Evolutionary conservation across 2,797 vertebrate genomes (phyloP), one percentile per base, ranked within the genome.

Genomic region (Danio choprae): DNA sequence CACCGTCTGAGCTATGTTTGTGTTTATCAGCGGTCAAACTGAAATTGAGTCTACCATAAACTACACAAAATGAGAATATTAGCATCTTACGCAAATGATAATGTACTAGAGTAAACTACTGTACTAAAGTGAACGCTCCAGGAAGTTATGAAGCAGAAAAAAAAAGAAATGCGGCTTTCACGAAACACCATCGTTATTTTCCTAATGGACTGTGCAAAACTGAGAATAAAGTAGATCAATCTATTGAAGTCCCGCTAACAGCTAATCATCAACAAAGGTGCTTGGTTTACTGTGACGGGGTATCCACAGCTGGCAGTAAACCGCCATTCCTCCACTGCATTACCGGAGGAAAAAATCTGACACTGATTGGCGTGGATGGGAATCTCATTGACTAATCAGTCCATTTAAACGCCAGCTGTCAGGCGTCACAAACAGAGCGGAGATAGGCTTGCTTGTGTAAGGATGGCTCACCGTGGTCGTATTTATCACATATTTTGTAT

Each of bases 351-450:
- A 87, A 87, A 82, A 51, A 81, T 46, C 75, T 90, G 89, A 91
- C 84, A 77, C 58, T 91, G 91, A 94, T 72, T 88, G 90, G 79
- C 88, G 89, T 77, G 68, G 87, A 87, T 84, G 84, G 77, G 84
- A 92, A 89, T 93, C 75, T 86, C 82, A 83, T 86, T 62, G 88
- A 88, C 79, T 80, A 83, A 43, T 84, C 73, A 50, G 65, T 64
- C 38, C 72, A 53, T 86, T 90, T 89, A 84, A 84, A 83, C 71
- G 81, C 40, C 29, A 58, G 70, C 79, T 84, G 67, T 82, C 59
- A 0, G 78, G 7, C 0, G 16, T 62, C 68, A 62, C 80, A 29
- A 29, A 29, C 3, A 70, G 70, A 60, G 48, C 7, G 5, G 43
- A 67, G 71, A 81, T 67, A 72, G 55, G 16, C 29, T 36, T 48